phyloP scores from a whole-genome alignment of 1,140 invertebrate species.

The Micrasema minimum region DNA sequence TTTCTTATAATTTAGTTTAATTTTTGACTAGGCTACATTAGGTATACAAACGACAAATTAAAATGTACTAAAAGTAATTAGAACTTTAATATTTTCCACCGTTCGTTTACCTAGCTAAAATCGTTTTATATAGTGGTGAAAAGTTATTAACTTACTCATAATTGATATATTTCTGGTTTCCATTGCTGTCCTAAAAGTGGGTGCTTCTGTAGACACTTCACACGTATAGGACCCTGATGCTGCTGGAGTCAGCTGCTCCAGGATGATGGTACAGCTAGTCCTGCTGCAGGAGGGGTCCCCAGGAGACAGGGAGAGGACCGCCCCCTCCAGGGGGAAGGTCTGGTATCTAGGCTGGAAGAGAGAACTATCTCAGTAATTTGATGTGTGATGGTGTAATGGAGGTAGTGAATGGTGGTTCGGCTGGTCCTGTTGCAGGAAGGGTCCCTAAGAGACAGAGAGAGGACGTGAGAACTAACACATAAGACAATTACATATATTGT shows the following conservation, averaged over 20 bases:
- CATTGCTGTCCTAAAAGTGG: slow-evolving; percentile 62
- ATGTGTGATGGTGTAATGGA: too few relatives aligned
- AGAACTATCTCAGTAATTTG: too few relatives aligned
- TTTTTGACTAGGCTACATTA: too few relatives aligned
- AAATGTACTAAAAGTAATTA: too few relatives aligned
- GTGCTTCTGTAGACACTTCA: slow-evolving; percentile 67
- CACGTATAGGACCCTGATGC: slow-evolving; percentile 64
- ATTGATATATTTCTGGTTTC: slow-evolving; percentile 66
- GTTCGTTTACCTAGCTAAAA: too few relatives aligned
- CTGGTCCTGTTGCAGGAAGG: slow-evolving; percentile 58
- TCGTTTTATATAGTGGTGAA: too few relatives aligned
- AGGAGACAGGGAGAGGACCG: slow-evolving; percentile 14
- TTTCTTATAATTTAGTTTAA: too few relatives aligned
- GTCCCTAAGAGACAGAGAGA: slow-evolving; percentile 18
- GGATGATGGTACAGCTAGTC: slow-evolving; percentile 58
- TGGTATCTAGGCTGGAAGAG: slow-evolving; percentile 36
- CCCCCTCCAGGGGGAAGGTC: slow-evolving; percentile 45
- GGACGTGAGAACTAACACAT: too few relatives aligned
- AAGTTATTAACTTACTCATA: slow-evolving; percentile 63
- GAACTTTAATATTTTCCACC: too few relatives aligned
- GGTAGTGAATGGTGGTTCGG: slow-evolving; percentile 58
- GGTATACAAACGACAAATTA: too few relatives aligned
- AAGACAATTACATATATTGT: too few relatives aligned
- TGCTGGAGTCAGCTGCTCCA: slow-evolving; percentile 57
- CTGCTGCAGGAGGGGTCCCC: slow-evolving; percentile 56